Conservation (phyloP, 2,113 vertebrate genomes). For the Muntiacus muntjak region DNA sequence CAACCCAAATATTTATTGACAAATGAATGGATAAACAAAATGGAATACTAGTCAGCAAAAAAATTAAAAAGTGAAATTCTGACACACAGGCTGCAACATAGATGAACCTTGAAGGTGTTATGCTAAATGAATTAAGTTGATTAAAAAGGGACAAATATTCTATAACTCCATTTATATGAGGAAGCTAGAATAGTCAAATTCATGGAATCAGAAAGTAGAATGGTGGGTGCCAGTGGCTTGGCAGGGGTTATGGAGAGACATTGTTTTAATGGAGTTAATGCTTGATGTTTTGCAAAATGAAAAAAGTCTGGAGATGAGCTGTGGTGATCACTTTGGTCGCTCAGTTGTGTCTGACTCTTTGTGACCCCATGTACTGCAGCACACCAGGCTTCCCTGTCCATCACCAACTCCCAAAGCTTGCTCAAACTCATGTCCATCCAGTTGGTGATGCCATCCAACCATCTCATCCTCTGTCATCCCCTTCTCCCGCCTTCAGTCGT, state of each 20-base stretch:
- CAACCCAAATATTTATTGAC: too few species aligned
- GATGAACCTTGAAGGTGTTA: neutral
- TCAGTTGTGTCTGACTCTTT: fast-evolving
- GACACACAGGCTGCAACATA: fast-evolving
- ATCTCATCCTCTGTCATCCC: too few species aligned
- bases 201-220: neutral
- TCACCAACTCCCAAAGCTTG: fast-evolving
- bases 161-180: fast-evolving
- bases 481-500: too few species aligned
- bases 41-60: neutral
- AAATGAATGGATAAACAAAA: neutral
- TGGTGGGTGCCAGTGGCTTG: neutral
- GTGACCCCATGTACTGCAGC: neutral
- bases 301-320: neutral
- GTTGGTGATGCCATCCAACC: too few species aligned
- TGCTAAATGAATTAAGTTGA: neutral
- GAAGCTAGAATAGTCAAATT: too few species aligned
- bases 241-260: fast-evolving
- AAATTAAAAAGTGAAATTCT: neutral
- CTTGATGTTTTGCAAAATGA: neutral
- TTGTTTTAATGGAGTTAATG: neutral
- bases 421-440: neutral
- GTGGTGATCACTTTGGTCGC: neutral
- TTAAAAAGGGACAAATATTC: neutral
- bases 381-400: neutral